These are phyloP conservation scores for Sus cebifrons DNA, from an alignment of 2,797 vertebrate species.

Conservation along the genomic window DNA sequence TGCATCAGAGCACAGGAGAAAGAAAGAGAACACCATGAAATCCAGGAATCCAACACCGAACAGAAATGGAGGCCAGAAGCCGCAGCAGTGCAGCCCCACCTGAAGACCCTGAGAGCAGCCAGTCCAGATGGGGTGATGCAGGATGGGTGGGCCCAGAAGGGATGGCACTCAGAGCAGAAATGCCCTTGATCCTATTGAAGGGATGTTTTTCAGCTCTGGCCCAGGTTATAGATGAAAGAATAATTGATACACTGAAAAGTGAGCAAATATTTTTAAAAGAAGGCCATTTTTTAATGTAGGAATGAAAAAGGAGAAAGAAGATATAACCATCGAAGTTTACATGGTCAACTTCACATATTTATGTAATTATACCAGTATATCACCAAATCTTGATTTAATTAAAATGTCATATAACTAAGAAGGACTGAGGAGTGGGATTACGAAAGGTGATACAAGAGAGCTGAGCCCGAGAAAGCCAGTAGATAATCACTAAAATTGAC, in stretches of 20 bases:
- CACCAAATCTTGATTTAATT: not conserved
- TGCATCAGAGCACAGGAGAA: not conserved
- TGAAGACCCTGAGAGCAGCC: not conserved
- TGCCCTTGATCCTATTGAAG: conserved; percentile 4
- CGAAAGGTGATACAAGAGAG: not conserved
- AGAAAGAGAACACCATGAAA: not conserved
- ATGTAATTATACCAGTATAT: not conserved
- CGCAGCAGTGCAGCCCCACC: not conserved
- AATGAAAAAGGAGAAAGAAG: conserved; percentile 11
- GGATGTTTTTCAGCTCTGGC: not conserved
- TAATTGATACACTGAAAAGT: conserved; percentile 6
- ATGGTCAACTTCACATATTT: conserved; percentile 26
- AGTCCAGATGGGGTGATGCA: not conserved
- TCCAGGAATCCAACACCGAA: not conserved
- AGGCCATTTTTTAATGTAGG: conserved; percentile 17
- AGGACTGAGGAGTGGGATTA: not conserved
- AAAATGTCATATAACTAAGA: not conserved
- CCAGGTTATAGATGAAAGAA: conserved; percentile 17
- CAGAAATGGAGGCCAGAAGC: not conserved
- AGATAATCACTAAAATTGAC: not conserved
- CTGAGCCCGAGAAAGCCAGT: not conserved
- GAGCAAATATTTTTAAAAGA: not conserved
- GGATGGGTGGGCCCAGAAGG: not conserved
- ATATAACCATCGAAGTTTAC: not conserved
- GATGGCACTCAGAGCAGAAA: not conserved